Evolutionary conservation across 2,888 invertebrate genomes (phyloP).

Genomic region (Nomada hirtipes): DNA sequence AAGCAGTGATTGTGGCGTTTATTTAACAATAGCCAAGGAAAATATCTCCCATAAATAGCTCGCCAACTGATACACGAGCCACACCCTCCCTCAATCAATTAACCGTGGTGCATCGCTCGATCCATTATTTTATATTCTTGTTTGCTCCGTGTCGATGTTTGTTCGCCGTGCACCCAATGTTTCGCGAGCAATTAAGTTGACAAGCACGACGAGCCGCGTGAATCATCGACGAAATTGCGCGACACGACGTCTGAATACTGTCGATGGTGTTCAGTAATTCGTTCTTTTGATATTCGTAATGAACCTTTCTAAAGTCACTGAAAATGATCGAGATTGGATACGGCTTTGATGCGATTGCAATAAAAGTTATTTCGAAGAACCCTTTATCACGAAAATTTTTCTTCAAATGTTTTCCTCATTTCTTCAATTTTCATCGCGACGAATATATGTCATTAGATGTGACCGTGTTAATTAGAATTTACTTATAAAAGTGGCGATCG

Average conservation of each 20-base stretch:
- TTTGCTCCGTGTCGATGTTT: slow-evolving; percentile 24
- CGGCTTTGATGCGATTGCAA: no score
- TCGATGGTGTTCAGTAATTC: not conserved
- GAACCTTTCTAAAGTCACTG: not conserved
- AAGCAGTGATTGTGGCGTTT: not conserved
- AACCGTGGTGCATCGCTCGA: not conserved
- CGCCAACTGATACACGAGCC: not conserved
- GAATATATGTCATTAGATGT: no score
- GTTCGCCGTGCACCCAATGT: slow-evolving; percentile 7
- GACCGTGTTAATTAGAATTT: no score
- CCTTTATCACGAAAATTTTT: no score
- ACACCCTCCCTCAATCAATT: slow-evolving; percentile 5
- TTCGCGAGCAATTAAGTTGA: slow-evolving; percentile 40
- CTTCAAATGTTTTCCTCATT: no score
- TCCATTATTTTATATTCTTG: slow-evolving; percentile 32
- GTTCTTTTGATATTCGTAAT: not conserved
- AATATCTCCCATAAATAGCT: not conserved
- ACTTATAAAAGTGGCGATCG: no score
- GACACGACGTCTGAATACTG: not conserved
- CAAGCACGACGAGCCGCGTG: slow-evolving; percentile 4
- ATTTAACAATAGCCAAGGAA: not conserved
- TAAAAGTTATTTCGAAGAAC: no score
- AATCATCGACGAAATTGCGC: slow-evolving; percentile 21
- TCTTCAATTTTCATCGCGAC: no score
- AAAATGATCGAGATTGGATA: no score